These are phyloP conservation scores for Platycnemis pennipes DNA, from an alignment of 2,888 invertebrate genomes.

Conservation along the genomic window DNA sequence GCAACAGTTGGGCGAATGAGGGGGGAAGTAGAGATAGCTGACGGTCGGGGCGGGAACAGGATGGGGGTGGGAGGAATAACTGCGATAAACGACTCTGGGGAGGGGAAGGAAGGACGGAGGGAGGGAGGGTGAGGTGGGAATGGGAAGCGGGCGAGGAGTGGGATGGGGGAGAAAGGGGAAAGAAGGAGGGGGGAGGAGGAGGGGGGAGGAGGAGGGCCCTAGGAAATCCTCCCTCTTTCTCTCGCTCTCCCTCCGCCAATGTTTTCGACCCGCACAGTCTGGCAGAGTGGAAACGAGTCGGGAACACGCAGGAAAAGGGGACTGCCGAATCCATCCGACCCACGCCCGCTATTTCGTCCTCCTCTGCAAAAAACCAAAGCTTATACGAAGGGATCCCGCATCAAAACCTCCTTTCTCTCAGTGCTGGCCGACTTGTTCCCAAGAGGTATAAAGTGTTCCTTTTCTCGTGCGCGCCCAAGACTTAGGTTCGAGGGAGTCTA, in stretches of 20 bases:
- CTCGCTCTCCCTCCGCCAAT: neutral
- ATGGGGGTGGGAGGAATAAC: neutral
- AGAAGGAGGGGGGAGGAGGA: neutral
- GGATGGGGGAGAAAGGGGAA: neutral
- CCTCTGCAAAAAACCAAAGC: too few species aligned
- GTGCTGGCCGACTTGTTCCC: neutral
- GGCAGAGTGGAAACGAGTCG: neutral
- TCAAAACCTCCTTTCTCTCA: neutral
- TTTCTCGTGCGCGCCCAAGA: neutral
- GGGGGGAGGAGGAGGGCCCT: neutral
- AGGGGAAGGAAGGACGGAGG: neutral
- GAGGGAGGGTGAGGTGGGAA: neutral
- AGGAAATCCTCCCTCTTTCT: neutral
- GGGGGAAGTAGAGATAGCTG: neutral
- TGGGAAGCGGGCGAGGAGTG: neutral
- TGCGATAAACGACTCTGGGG: neutral
- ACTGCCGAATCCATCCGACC: neutral
- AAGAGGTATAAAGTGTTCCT: neutral
- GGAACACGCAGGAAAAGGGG: neutral
- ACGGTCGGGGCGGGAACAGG: neutral
- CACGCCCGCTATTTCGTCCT: neutral
- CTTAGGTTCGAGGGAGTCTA: neutral
- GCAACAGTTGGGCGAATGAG: conserved; percentile 9
- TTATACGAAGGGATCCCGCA: too few species aligned
- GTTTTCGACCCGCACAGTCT: conserved; percentile 26